Base-by-base conservation (phyloP, 64 coral and sea anemone species). In the Orbicella faveolata region DNA sequence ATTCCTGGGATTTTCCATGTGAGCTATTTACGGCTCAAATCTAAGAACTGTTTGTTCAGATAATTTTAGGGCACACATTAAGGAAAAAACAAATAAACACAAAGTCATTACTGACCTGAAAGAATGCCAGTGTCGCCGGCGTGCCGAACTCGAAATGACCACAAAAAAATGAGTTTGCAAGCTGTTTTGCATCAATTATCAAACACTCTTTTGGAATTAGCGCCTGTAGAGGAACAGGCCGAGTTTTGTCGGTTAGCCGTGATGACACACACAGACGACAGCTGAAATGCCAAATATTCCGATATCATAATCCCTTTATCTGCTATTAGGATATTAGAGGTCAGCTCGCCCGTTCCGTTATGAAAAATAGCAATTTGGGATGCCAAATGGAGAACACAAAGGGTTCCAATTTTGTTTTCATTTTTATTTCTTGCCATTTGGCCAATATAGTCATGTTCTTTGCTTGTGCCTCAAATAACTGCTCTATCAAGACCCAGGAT, bases 21-120 rank as follows among this genome's bases (percentile, higher is more conserved):
- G 0, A 57, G 23, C 4, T 30, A 57, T 57, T 57, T 6, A 26
- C 25, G 2, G 77, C 23, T 48, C 52, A 79, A 57, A 54, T 79
- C 77, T 79, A 52, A 85, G 70, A 67, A 39, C 39, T 85, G 35
- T 85, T 85, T 85, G 82, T 85, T 85, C 82, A 85, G 82, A 72
- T 72, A 72, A 51, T 72, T 72, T 85, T 69, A 85, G 82, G 6
- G 10, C 51, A 41, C 15, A 72, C 21, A 85, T 72, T 85, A 25
- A n/a, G 14, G 36, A 23, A 26, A 85, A 79, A 51, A 85, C 64
- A 85, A 85, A 85, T 85, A 85, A 85, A 85, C 82, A 30, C 1
- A 25, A 72, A n/a, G 65, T 23, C 65, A 72, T 85, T 52, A 85
- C 64, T 73, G 37, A 72, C 63, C 39, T 85, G 1, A 14, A 72